A percentile compares a stretch with the other conserved stretches of the same genome.
These are phyloP conservation scores for Neostethus bicornis DNA, from an alignment of 2,797 vertebrate genomes.

Conservation along the genomic window DNA sequence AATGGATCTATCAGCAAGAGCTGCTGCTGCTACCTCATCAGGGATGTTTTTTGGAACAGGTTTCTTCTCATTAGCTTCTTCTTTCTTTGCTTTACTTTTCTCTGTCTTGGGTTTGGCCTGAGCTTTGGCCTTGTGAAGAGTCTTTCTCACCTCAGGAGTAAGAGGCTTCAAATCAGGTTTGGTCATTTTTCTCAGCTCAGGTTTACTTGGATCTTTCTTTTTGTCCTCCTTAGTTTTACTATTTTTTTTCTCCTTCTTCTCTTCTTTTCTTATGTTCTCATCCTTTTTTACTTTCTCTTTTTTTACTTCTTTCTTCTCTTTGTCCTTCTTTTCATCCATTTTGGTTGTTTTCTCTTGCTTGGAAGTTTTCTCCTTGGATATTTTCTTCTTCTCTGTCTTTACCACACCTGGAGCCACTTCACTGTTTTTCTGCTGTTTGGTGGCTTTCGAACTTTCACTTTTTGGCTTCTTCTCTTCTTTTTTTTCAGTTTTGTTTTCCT, in stretches of 20 bases:
- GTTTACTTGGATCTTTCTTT: constrained; percentile 88
- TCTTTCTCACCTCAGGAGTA: constrained; percentile 96
- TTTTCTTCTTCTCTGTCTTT: constrained; percentile 92
- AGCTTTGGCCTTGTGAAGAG: constrained; percentile 92
- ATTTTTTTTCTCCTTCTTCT: constrained; percentile 94
- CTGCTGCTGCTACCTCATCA: constrained; percentile 61
- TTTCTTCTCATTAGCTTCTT: constrained; percentile 81
- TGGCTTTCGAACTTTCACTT: constrained; percentile 83
- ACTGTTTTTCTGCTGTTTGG: constrained; percentile 86
- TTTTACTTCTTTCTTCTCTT: constrained; percentile 95
- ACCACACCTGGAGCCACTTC: constrained; percentile 81
- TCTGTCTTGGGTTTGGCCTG: constrained; percentile 88
- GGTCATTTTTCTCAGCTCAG: constrained; percentile 89
- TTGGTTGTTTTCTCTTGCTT: constrained; percentile 92
- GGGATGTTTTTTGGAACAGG: constrained; percentile 66
- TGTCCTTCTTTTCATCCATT: constrained; percentile 97
- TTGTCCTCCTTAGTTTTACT: constrained; percentile 89
- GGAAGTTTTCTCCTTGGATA: constrained; percentile 86
- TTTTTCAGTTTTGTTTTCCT: constrained; percentile 89
- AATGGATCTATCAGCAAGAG: constrained; percentile 81
- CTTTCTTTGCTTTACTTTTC: constrained; percentile 87
- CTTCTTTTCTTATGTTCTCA: constrained; percentile 87
- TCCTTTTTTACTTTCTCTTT: constrained; percentile 85
- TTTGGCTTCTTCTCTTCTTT: constrained; percentile 87
- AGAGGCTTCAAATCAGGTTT: constrained; percentile 96